A percentile compares a stretch with the other conserved stretches of the same genome.
Conservation (phyloP, 2,888 invertebrate species). For the Protophormia terraenovae region DNA sequence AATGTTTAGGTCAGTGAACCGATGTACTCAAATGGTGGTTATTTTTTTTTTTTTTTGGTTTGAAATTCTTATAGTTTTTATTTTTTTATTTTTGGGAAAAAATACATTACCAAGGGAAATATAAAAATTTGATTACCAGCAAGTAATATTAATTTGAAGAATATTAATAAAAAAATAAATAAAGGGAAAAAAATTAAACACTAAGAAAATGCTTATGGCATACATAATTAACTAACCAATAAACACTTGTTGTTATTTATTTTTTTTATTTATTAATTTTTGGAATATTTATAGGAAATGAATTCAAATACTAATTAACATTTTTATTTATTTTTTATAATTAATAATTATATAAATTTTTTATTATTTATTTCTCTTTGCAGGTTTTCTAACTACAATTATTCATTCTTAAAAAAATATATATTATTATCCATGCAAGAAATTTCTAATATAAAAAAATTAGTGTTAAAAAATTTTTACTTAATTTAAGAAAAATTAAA, state of each 20-base stretch:
- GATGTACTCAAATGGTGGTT: constrained; percentile 52
- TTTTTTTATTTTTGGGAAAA: constrained; percentile 36
- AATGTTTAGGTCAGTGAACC: constrained; percentile 65
- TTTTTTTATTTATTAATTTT: constrained; percentile 16
- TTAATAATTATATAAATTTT: not conserved
- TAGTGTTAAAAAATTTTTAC: constrained; percentile 1
- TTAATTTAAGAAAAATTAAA: not conserved
- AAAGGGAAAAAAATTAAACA: constrained; percentile 32
- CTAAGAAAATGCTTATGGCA: constrained; percentile 36
- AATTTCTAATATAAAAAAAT: not conserved
- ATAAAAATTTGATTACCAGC: constrained; percentile 37
- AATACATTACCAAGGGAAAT: constrained; percentile 43
- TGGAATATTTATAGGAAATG: not conserved
- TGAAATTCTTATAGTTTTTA: not conserved
- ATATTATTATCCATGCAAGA: not conserved
- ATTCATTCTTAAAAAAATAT: not conserved
- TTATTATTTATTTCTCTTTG: not conserved
- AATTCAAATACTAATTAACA: not conserved
- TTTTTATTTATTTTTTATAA: not conserved
- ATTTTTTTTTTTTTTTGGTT: constrained; percentile 12
- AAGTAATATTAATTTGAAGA: not conserved
- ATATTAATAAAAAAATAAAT: not conserved
- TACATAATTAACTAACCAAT: constrained; percentile 52
- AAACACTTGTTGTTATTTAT: constrained; percentile 6
- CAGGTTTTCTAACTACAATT: constrained; percentile 19